A percentile compares a stretch with the other conserved stretches of the same genome.
Conservation (phyloP, 2,888 invertebrate genomes). For the Hyalella azteca region DNA sequence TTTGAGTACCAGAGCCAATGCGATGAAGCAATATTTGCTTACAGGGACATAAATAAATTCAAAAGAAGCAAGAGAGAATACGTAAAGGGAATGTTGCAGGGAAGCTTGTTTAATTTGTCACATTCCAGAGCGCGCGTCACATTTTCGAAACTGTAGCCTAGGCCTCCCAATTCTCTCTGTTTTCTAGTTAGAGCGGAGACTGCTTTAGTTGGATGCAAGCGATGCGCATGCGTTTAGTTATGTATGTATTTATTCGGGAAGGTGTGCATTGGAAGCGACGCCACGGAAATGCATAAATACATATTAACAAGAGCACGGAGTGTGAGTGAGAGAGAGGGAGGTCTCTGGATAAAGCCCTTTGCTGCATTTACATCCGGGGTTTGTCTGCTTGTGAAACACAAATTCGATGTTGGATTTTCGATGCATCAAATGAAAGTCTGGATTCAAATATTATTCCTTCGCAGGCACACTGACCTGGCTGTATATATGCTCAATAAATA, state of each 20-base stretch:
- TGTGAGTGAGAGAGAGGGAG: neutral
- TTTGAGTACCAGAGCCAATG: too few relatives aligned
- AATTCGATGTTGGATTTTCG: too few relatives aligned
- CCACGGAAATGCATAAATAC: slow-evolving; percentile 29
- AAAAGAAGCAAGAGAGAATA: too few relatives aligned
- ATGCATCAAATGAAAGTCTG: too few relatives aligned
- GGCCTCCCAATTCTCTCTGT: neutral
- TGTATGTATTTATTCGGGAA: slow-evolving; percentile 28
- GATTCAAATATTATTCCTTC: too few relatives aligned
- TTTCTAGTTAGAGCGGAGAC: neutral
- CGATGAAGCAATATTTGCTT: too few relatives aligned
- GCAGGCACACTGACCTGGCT: too few relatives aligned
- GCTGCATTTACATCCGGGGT: too few relatives aligned
- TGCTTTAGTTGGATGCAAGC: slow-evolving; percentile 28
- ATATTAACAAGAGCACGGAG: slow-evolving; percentile 6
- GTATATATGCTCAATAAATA: too few relatives aligned
- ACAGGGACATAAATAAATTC: too few relatives aligned
- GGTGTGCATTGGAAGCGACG: slow-evolving; percentile 32
- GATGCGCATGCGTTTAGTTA: slow-evolving; percentile 25
- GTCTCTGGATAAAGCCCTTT: neutral
- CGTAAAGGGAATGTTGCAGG: too few relatives aligned
- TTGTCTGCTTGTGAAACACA: too few relatives aligned
- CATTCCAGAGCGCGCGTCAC: neutral
- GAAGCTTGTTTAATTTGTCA: neutral
- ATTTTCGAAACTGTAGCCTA: neutral